Evolutionary conservation across 2,888 invertebrate species (phyloP), one percentile per base, ranked within the genome.

Genomic region (Polylopha cassiicola): DNA sequence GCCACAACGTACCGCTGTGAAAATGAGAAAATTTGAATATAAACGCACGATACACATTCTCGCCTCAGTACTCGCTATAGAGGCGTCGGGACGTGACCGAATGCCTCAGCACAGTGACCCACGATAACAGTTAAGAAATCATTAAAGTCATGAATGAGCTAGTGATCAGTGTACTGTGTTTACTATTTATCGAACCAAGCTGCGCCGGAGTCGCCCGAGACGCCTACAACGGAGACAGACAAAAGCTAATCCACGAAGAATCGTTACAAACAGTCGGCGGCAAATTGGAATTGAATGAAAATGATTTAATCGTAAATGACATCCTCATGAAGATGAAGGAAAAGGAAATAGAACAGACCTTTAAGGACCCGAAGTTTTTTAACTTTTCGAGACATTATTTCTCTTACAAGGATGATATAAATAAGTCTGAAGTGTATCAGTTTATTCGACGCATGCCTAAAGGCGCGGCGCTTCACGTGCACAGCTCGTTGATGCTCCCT

Each of bases 361-460:
- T 82, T 49, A 53, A 61, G 0, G 68, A 87, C 38, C 86, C 88
- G 0, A 65, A 72, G 34, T 58, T 73, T 3, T 92, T 91, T 56
- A 82, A 88, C 26, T 90, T 92, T 1, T 87, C 91, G 0, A 81
- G 84, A 31, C 91, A 91, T 58, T 91, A 93, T 50, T 88, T 93
- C 53, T 65, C 80, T 0, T 88, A 89, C 1, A 87, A 87, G 48
- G 58, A 84, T 1, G 67, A 85, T 5, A 90, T 94, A 7, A 77
- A 87, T 8, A 63, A 76, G 0, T 92, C 93, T 0, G 73, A 87
- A 37, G 89, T 94, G 2, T 94, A 90, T 58, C 68, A 89, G 47
- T 78, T 92, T 2, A 88, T 95, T 4, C 77, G 76, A 37, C 68
- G 60, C 31, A 88, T 95, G 87, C 95, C 95, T 0, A 95, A 95